A percentile compares a stretch with the other conserved stretches of the same genome.
These are phyloP conservation scores for Chaetura pelagica DNA, from an alignment of 2,113 vertebrate genomes.

Conservation along the genomic window DNA sequence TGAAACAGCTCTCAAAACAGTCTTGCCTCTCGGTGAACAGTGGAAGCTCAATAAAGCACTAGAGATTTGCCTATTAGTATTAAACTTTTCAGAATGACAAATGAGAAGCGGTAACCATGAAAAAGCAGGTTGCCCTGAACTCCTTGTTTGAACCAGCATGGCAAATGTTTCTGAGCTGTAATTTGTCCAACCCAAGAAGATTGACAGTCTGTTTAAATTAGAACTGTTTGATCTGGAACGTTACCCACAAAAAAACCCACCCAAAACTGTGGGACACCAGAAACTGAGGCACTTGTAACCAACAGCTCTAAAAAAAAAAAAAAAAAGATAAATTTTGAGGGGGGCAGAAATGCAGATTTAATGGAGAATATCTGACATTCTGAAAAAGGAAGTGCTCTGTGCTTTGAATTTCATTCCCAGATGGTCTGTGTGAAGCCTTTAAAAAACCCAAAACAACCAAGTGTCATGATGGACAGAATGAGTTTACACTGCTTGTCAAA, in stretches of 20 bases:
- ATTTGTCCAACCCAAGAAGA: constrained; percentile 20
- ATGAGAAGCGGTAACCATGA: constrained; percentile 76
- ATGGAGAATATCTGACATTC: neutral
- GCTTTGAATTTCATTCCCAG: constrained; percentile 54
- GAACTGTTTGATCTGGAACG: neutral
- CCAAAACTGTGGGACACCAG: neutral
- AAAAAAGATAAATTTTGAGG: neutral
- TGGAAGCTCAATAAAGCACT: constrained; percentile 42
- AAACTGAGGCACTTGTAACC: neutral
- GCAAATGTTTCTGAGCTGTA: constrained; percentile 24
- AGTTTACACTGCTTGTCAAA: constrained; percentile 62
- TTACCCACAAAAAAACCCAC: neutral
- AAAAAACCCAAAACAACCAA: neutral
- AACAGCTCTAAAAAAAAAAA: neutral
- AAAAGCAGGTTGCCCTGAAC: constrained; percentile 63
- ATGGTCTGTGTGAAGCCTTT: neutral
- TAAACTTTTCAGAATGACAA: constrained; percentile 79
- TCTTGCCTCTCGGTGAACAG: neutral
- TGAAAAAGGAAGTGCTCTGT: neutral
- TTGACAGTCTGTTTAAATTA: constrained; percentile 4
- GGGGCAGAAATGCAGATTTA: neutral
- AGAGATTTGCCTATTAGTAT: constrained; percentile 74
- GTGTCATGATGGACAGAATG: constrained; percentile 61
- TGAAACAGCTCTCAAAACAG: constrained; percentile 24
- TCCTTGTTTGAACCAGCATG: neutral